These are phyloP conservation scores for Carabus problematicus DNA, from an alignment of 2,888 invertebrate genomes.

Conservation along the genomic window DNA sequence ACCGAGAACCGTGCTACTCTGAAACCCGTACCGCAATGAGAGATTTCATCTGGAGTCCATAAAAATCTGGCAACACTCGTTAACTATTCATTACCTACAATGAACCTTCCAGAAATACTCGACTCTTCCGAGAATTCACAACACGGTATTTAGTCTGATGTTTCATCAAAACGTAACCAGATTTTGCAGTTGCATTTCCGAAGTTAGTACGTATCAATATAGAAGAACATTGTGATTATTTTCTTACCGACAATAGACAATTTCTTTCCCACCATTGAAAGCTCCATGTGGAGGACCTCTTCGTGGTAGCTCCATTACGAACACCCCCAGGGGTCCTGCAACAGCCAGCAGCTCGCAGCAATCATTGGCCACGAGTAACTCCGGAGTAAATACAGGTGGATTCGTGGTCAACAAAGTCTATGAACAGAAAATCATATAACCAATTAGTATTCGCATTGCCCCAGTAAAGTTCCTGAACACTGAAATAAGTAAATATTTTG, in stretches of 20 bases:
- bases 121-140: neutral
- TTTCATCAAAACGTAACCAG: neutral
- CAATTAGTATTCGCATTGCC: neutral
- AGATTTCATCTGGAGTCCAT: too few relatives aligned
- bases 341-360: constrained; percentile 73
- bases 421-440: constrained; percentile 50
- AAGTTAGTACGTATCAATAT: too few relatives aligned
- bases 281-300: constrained; percentile 74
- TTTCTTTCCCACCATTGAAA: constrained; percentile 72
- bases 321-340: constrained; percentile 74
- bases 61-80: too few relatives aligned
- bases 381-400: constrained; percentile 74
- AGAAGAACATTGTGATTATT: too few relatives aligned
- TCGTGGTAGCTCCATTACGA: constrained; percentile 74
- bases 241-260: constrained; percentile 76
- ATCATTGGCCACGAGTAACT: constrained; percentile 69
- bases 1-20: too few relatives aligned
- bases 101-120: too few relatives aligned
- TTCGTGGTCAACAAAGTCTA: constrained; percentile 75
- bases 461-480: neutral
- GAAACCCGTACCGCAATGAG: too few relatives aligned
- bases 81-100: too few relatives aligned
- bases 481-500: neutral
- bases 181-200: neutral
- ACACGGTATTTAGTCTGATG: neutral